These are phyloP conservation scores for Cephus sareptanus DNA, from an alignment of 2,888 invertebrate species.

Conservation along the genomic window DNA sequence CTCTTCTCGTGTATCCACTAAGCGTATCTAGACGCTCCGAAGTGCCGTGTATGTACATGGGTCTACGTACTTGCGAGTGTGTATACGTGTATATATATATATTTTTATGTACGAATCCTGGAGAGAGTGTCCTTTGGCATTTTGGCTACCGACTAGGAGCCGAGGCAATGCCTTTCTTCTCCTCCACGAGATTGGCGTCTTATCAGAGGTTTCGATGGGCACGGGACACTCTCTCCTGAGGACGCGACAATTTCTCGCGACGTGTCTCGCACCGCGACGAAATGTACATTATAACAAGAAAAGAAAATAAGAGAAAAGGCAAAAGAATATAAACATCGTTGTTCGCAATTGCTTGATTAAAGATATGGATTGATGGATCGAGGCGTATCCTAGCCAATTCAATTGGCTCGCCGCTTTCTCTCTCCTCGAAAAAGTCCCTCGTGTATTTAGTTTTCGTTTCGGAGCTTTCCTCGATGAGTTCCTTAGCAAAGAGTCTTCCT, in stretches of 20 bases:
- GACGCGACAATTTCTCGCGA: conserved; percentile 8
- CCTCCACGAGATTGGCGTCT: too few species aligned
- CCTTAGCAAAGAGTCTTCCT: conserved; percentile 22
- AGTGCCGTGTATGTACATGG: too few species aligned
- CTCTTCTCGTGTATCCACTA: not conserved
- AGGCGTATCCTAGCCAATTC: conserved; percentile 26
- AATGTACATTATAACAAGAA: conserved; percentile 44
- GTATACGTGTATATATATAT: conserved; percentile 7
- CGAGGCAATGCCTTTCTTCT: not conserved
- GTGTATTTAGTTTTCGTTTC: conserved; percentile 21
- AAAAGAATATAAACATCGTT: conserved; percentile 58
- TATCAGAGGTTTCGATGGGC: not conserved
- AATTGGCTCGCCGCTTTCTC: conserved; percentile 18
- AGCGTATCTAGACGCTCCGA: not conserved
- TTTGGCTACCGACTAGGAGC: too few species aligned
- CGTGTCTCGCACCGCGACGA: conserved; percentile 32
- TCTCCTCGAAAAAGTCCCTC: conserved; percentile 11
- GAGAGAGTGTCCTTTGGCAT: not conserved
- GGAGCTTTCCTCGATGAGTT: conserved; percentile 14
- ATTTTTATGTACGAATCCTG: not conserved
- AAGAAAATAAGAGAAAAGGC: not conserved
- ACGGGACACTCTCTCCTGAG: not conserved
- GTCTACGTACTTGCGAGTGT: not conserved
- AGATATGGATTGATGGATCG: conserved; percentile 62
- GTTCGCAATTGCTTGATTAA: conserved; percentile 63